phyloP scores from a whole-genome alignment of 30 jellyfish, hydroid and myxozoan species.

The Aurelia sp. region DNA sequence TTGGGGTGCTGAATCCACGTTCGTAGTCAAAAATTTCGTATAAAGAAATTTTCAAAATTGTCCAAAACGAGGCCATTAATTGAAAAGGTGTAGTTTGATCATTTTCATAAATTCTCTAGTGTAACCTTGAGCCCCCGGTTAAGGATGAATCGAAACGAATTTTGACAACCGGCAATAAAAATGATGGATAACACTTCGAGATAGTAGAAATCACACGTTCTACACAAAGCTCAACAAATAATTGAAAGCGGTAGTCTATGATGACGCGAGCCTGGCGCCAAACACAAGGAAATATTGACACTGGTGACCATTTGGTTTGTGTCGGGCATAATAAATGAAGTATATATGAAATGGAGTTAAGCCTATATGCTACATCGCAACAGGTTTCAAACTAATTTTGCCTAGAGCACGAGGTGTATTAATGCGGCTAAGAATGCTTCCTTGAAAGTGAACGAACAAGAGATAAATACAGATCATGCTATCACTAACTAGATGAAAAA shows the following conservation, averaged over 20 bases:
- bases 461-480: background rate
- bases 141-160: too few species aligned
- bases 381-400: slow-evolving; percentile 38
- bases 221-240: slow-evolving; percentile 7
- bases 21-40: too few species aligned
- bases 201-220: slow-evolving; percentile 19
- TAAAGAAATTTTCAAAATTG: too few species aligned
- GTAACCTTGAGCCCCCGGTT: slow-evolving; percentile 1
- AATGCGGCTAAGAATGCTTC: background rate
- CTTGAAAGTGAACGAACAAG: background rate
- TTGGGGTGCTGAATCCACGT: too few species aligned
- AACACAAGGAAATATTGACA: slow-evolving; percentile 31
- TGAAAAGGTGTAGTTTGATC: too few species aligned
- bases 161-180: slow-evolving; percentile 16
- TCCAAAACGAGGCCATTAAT: too few species aligned
- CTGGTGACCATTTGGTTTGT: slow-evolving; percentile 12
- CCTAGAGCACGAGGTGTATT: slow-evolving; percentile 5
- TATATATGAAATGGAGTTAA: background rate
- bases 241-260: slow-evolving; percentile 41
- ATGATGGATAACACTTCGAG: slow-evolving; percentile 30
- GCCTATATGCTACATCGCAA: slow-evolving; percentile 9
- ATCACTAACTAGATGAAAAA: too few species aligned
- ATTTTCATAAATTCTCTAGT: too few species aligned
- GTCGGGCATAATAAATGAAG: slow-evolving; percentile 45
- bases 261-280: slow-evolving; percentile 41